A percentile compares a stretch with the other conserved stretches of the same genome.
Evolutionary conservation across 2,113 vertebrate species (phyloP).

Genomic region (Procapra przewalskii): DNA sequence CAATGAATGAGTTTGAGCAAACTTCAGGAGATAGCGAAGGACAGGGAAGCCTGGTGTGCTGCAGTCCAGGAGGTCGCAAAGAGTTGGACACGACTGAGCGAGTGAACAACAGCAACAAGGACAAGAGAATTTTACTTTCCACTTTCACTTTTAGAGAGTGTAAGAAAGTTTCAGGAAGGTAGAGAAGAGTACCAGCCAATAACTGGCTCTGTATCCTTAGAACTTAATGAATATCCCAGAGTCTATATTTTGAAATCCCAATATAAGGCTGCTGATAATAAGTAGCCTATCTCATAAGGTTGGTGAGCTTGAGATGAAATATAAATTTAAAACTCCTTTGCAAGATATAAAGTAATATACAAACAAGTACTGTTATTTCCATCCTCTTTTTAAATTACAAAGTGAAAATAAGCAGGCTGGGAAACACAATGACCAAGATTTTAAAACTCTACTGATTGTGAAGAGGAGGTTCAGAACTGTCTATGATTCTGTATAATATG

Average conservation of each 20-base stretch:
- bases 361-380: background rate
- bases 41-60: background rate
- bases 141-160: background rate
- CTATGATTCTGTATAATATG: background rate
- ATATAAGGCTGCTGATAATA: background rate
- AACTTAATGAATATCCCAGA: background rate
- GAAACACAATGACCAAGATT: background rate
- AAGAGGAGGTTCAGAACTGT: background rate
- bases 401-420: background rate
- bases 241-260: background rate
- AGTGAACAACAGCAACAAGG: background rate
- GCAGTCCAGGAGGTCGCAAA: background rate
- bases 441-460: background rate
- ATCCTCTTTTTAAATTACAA: background rate
- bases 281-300: background rate
- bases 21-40: background rate
- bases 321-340: background rate
- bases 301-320: background rate
- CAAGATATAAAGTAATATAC: background rate
- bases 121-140: background rate
- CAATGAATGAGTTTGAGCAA: background rate
- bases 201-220: background rate
- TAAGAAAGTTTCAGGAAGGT: background rate
- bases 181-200: background rate
- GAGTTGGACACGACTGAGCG: background rate